phyloP scores from a whole-genome alignment of 2,797 vertebrate genomes.

The Galagoides demidoff region DNA sequence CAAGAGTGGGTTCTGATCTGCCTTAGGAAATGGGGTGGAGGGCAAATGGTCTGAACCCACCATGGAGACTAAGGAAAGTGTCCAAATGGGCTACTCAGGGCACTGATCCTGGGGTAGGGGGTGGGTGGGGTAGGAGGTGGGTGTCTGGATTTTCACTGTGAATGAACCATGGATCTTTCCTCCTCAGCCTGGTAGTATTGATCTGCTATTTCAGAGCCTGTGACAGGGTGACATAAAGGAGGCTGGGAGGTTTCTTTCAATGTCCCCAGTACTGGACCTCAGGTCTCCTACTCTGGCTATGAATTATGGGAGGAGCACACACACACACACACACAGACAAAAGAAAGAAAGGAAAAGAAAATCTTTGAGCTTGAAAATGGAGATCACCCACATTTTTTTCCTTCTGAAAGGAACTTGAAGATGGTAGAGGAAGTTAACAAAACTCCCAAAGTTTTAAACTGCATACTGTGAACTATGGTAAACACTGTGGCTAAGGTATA shows the following conservation, averaged over 20 bases:
- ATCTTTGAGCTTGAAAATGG: background rate
- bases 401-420: background rate
- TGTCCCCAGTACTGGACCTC: background rate
- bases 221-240: background rate
- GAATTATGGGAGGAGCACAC: background rate
- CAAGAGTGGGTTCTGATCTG: background rate
- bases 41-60: background rate
- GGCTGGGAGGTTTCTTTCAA: background rate
- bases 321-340: background rate
- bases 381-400: background rate
- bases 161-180: background rate
- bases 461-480: background rate
- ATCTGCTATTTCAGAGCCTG: background rate
- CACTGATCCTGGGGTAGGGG: background rate
- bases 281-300: background rate
- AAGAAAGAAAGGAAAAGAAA: background rate
- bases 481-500: background rate
- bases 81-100: background rate
- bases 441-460: background rate
- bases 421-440: background rate
- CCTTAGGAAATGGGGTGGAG: background rate
- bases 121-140: fast-evolving
- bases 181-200: background rate
- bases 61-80: background rate
- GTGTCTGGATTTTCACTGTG: background rate